A percentile compares a stretch with the other conserved stretches of the same genome.
Evolutionary conservation across 2,113 vertebrate species (phyloP).

Genomic region (Cyrtonyx montezumae): DNA sequence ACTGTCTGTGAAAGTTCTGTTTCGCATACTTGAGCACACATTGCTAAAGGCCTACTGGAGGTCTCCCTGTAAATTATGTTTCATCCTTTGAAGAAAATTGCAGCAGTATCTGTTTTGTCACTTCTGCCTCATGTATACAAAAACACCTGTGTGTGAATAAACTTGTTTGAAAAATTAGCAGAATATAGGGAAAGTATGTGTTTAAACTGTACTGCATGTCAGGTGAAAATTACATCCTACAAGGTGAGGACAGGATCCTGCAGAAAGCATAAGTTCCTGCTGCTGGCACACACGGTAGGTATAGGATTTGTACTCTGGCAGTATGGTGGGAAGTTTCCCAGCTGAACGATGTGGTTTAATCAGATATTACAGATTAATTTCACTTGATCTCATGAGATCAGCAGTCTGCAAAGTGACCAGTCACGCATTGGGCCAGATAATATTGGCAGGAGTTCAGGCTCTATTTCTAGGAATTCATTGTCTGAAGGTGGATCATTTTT

Average conservation of each 20-base stretch:
- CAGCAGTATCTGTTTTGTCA: neutral
- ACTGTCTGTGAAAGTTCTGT: neutral
- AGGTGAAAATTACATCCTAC: neutral
- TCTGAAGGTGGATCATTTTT: neutral
- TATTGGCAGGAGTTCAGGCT: neutral
- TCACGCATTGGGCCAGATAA: neutral
- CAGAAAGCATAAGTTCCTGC: neutral
- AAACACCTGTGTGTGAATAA: neutral
- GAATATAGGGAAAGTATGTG: neutral
- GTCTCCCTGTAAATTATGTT: neutral
- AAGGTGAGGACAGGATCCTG: neutral
- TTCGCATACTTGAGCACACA: neutral
- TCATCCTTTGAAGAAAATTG: neutral
- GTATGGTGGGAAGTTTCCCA: neutral
- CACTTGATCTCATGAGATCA: neutral
- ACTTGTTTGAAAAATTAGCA: neutral
- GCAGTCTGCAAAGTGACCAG: neutral
- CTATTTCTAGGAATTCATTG: neutral
- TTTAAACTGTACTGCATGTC: neutral
- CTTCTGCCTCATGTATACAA: accelerated
- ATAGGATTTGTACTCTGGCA: neutral
- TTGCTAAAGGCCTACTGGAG: neutral
- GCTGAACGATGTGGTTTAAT: neutral
- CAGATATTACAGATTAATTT: neutral
- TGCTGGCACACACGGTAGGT: neutral